These are phyloP conservation scores for Dryobates pubescens DNA, from an alignment of 2,797 vertebrate genomes.

Conservation along the genomic window DNA sequence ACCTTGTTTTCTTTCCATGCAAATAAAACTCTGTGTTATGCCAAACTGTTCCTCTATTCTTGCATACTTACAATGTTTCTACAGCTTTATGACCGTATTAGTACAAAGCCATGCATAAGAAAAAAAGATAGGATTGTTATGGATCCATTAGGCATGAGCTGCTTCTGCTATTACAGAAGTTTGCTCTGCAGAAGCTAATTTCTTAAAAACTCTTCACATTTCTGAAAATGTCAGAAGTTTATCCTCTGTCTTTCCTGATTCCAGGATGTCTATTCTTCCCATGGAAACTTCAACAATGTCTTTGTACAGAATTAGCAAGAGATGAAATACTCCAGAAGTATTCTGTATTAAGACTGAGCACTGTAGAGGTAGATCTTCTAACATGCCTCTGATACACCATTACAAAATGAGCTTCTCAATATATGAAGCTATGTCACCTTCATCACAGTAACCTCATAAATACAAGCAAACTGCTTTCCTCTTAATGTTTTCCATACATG, in stretches of 20 bases:
- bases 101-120: background rate
- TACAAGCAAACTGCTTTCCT: background rate
- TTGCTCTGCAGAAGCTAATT: background rate
- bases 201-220: background rate
- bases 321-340: background rate
- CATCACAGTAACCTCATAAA: background rate
- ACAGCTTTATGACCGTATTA: background rate
- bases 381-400: background rate
- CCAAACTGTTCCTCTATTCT: background rate
- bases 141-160: background rate
- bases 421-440: background rate
- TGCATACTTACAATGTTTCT: background rate
- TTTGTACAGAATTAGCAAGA: background rate
- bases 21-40: background rate
- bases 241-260: background rate
- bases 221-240: background rate
- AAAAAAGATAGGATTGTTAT: background rate
- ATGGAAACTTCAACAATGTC: background rate
- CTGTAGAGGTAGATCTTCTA: background rate
- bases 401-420: background rate
- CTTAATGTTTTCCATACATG: background rate
- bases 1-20: background rate
- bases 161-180: background rate
- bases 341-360: background rate
- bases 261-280: background rate